Conservation (phyloP, 2,113 vertebrate species). For the Tachuris rubrigastra region DNA sequence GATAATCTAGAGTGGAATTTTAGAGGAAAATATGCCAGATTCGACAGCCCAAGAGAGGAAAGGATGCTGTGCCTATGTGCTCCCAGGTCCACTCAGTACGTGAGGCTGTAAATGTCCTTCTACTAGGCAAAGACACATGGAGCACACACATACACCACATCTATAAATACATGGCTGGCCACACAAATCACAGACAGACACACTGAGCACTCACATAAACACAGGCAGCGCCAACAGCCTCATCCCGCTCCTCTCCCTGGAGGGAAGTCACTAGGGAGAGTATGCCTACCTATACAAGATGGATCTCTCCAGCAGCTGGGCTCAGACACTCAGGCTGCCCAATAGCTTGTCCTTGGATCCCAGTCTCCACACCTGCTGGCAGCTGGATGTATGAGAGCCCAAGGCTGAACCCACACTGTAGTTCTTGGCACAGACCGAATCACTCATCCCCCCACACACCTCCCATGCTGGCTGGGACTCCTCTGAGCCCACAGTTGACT, state of each 20-base stretch:
- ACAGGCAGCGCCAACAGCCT: not conserved
- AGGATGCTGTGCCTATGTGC: not conserved
- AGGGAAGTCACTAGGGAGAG: not conserved
- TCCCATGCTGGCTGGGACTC: not conserved
- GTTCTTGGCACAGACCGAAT: not conserved
- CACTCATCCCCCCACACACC: accelerated
- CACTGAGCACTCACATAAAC: not conserved
- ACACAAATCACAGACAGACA: not conserved
- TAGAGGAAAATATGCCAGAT: not conserved
- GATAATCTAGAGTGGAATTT: not conserved
- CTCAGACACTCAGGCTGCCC: not conserved
- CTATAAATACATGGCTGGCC: not conserved
- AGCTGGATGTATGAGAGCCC: not conserved
- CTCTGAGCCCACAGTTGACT: not conserved
- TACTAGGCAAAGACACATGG: accelerated
- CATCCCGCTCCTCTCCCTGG: not conserved
- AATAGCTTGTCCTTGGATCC: not conserved
- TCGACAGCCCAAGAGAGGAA: not conserved
- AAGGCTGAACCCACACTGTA: not conserved
- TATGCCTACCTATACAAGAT: not conserved
- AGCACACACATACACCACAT: accelerated
- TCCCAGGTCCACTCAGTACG: not conserved
- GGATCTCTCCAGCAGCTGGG: not conserved
- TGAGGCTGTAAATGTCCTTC: not conserved
- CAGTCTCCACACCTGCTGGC: not conserved